Conservation (phyloP, 2,888 invertebrate species). For the Mesorhabditis sp. region DNA sequence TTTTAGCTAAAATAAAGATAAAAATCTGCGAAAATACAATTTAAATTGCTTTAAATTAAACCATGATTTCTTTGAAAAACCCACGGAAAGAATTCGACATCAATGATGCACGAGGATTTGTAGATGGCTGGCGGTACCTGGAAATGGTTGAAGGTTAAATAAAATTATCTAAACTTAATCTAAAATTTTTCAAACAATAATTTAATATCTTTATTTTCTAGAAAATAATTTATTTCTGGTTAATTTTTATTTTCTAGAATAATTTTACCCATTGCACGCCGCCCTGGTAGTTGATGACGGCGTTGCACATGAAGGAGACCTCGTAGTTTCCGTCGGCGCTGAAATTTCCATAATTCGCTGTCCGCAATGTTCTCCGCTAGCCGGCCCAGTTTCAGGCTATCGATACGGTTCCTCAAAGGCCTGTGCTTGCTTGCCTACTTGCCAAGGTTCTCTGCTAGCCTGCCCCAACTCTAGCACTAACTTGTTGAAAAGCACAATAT, state of each 20-base stretch:
- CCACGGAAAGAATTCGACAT: constrained; percentile 57
- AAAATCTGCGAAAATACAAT: too few species aligned
- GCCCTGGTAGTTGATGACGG: constrained; percentile 88
- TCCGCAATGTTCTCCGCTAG: background rate
- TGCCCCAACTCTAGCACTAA: constrained; percentile 25
- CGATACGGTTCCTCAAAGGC: background rate
- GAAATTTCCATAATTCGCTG: constrained; percentile 38
- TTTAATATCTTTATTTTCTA: too few species aligned
- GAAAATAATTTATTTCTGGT: too few species aligned
- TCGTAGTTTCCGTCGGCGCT: constrained; percentile 99
- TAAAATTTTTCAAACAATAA: too few species aligned
- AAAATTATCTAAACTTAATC: too few species aligned
- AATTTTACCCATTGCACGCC: constrained; percentile 88
- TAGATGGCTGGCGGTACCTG: constrained; percentile 93
- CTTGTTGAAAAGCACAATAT: constrained; percentile 61
- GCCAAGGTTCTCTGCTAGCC: background rate
- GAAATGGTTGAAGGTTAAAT: background rate
- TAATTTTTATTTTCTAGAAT: background rate
- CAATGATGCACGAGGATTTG: constrained; percentile 96
- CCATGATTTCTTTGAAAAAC: background rate
- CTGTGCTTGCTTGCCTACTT: background rate
- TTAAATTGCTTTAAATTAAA: too few species aligned
- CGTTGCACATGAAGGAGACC: constrained; percentile 97
- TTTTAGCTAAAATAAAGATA: background rate
- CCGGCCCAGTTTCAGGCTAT: background rate